Evolutionary conservation across 2,888 invertebrate species (phyloP).

Genomic region (Muschampia plurimacula): DNA sequence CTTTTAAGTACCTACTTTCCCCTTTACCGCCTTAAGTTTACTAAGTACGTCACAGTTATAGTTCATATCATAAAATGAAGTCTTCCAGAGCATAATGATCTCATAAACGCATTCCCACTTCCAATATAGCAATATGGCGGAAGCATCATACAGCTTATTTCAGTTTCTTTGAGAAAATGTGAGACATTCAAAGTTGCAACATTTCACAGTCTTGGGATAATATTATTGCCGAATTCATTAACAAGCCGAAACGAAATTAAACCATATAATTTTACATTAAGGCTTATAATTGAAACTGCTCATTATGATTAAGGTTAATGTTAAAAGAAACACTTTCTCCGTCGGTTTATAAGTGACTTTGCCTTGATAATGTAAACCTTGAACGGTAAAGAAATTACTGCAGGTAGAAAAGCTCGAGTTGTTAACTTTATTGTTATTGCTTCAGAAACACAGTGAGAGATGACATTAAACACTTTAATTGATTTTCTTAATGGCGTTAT

Average conservation of each 20-base stretch:
- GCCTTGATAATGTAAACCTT: constrained; percentile 52
- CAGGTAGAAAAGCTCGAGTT: constrained; percentile 49
- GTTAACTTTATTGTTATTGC: constrained; percentile 68
- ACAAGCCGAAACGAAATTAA: constrained; percentile 48
- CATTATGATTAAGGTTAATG: constrained; percentile 40
- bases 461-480: constrained; percentile 25
- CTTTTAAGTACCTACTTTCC: too few species aligned
- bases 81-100: constrained; percentile 56
- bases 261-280: constrained; percentile 50
- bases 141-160: constrained; percentile 71
- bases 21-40: constrained; percentile 13
- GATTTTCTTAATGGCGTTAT: background rate
- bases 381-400: constrained; percentile 55
- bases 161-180: constrained; percentile 71
- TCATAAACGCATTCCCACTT: constrained; percentile 64
- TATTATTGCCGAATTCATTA: constrained; percentile 39
- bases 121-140: constrained; percentile 55
- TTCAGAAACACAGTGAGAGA: constrained; percentile 46
- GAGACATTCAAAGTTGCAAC: constrained; percentile 75
- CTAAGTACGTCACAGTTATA: constrained; percentile 14
- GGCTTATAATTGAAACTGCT: constrained; percentile 46
- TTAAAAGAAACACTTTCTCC: constrained; percentile 58
- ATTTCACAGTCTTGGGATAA: constrained; percentile 52
- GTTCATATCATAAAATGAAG: constrained; percentile 54
- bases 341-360: constrained; percentile 60